Base-by-base conservation (phyloP, 2,797 vertebrate species). In the Rhinella marina region DNA sequence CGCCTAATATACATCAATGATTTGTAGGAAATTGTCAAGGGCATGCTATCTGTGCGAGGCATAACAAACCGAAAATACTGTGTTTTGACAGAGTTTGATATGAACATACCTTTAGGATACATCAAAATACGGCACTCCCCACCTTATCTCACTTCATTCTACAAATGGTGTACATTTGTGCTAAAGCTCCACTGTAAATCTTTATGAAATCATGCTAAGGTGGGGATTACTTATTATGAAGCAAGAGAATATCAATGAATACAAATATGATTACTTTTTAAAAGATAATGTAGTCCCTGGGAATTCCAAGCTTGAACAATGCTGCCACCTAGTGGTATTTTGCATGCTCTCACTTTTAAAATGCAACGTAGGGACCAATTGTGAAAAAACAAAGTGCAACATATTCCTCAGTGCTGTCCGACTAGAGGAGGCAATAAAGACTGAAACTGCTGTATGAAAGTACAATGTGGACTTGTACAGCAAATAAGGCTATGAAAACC, bases 321-420 rank as follows among this genome's bases (percentile, higher is more conserved):
- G 91, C 64, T 91, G 93, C 93, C 94, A 93, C 91, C 95, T 94
- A 90, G 91, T 92, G 95, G 85, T 91, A 13, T 11, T 48, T 9
- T 41, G 14, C 7, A 57, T 21, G 48, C 2, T 19, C 5, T 48
- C 4, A 29, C 4, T 4, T 62, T 64, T 48, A 41, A 54, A 70
- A 27, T 52, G 61, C 27, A 76, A 50, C 23, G 52, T 76, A 52
- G 48, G 12, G 21, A 50, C 17, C 73, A 52, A 52, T 50, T 52
- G 19, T 48, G 27, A 73, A 52, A 76, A 76, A 76, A 48, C 13
- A 23, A 21, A 16, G n/a, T 7, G 7, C 23, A 2, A 14, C 23
- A 21, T 52, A 76, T 76, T 76, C 73, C 73, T 50, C 10, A 23
- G 7, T 50, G 41, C 8, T 52, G 5, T 12, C 41, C 8, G 11